These are phyloP conservation scores for Cyaniris semiargus DNA, from an alignment of 2,888 invertebrate genomes.

Conservation along the genomic window DNA sequence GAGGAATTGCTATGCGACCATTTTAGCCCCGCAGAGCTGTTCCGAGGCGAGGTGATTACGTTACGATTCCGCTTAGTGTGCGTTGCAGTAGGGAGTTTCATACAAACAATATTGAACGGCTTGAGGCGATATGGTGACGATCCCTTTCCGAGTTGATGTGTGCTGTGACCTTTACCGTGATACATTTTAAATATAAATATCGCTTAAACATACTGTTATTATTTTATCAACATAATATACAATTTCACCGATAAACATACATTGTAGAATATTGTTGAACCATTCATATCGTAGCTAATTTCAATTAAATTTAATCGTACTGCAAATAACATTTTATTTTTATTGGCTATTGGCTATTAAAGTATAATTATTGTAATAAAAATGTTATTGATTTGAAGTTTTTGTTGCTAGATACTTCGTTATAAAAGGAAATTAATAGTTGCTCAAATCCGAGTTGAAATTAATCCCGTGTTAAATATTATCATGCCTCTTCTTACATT, in stretches of 20 bases:
- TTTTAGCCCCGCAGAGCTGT: no score
- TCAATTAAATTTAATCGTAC: neutral
- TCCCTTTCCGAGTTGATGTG: no score
- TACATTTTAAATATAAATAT: no score
- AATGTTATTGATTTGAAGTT: neutral
- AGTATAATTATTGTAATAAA: neutral
- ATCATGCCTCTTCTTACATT: no score
- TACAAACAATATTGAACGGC: no score
- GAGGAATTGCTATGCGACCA: no score
- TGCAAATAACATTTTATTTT: constrained; percentile 2
- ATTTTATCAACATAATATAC: neutral
- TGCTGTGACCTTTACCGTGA: no score
- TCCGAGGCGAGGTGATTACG: no score
- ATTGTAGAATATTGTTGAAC: neutral
- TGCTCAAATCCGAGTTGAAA: neutral
- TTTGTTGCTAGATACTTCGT: neutral
- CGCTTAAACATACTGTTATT: neutral
- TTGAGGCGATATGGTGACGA: no score
- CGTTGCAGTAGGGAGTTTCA: no score
- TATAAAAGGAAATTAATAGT: neutral
- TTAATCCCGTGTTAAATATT: neutral
- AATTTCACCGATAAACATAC: constrained; percentile 3
- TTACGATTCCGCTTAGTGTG: no score
- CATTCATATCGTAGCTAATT: neutral
- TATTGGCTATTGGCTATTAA: neutral